Evolutionary conservation across 92 coral and sea anemone species (phyloP).

Genomic region (Paramuricea clavata): DNA sequence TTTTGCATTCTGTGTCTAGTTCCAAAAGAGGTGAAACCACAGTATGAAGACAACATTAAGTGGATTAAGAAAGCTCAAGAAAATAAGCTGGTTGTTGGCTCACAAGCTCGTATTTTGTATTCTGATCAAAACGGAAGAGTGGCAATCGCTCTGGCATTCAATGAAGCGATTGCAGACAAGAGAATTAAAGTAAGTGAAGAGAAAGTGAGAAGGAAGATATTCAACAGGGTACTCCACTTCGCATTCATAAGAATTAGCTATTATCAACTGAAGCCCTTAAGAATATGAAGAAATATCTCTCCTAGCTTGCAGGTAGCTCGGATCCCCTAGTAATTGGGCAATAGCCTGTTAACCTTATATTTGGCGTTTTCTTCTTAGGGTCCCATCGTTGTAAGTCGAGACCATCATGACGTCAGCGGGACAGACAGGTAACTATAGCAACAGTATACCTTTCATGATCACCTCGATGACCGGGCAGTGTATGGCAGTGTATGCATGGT

Average conservation of each 20-base stretch:
- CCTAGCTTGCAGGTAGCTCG: background rate
- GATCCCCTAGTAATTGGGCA: too few species aligned
- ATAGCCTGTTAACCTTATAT: background rate
- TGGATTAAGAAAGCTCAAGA: conserved; percentile 95
- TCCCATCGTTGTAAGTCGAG: conserved; percentile 90
- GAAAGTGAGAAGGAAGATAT: background rate
- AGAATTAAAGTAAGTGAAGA: conserved; percentile 71
- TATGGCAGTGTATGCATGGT: too few species aligned
- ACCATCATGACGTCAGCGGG: conserved; percentile 98
- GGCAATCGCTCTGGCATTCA: conserved; percentile 88
- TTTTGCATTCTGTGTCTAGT: conserved; percentile 51
- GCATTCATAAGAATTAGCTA: too few species aligned
- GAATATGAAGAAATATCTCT: background rate
- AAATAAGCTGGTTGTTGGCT: conserved; percentile 95
- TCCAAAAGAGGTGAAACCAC: conserved; percentile 79
- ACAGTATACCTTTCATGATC: too few species aligned
- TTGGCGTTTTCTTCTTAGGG: conserved; percentile 62
- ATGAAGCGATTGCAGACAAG: conserved; percentile 86
- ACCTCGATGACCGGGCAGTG: too few species aligned
- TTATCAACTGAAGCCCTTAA: too few species aligned
- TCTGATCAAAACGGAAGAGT: conserved; percentile 89
- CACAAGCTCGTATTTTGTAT: conserved; percentile 97
- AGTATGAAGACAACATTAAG: conserved; percentile 86
- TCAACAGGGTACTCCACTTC: too few species aligned
- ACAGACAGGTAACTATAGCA: conserved; percentile 80